Conservation (phyloP, 2,797 vertebrate species). For the Scleropages formosus region DNA sequence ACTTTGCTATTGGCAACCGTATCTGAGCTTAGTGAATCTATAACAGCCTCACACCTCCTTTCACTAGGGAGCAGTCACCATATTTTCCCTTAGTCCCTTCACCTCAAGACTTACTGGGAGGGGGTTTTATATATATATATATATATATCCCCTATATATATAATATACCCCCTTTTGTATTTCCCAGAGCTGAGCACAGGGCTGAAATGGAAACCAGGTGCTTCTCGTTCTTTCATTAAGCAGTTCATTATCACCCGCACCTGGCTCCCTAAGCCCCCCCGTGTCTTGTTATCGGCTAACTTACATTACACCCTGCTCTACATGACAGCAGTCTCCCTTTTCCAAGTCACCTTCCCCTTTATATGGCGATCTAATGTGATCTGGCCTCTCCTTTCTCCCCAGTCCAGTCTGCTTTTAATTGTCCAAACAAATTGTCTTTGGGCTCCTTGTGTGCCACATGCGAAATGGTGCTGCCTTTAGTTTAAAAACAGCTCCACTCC, state of each 20-base stretch:
- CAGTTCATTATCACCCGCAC: slow-evolving; percentile 18
- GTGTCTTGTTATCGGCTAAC: slow-evolving; percentile 1
- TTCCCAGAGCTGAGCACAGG: too few relatives aligned
- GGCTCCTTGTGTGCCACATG: slow-evolving; percentile 55
- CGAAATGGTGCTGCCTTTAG: slow-evolving; percentile 53
- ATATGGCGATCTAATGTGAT: neutral
- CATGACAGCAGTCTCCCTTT: neutral
- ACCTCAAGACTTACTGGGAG: too few relatives aligned
- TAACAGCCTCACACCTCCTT: too few relatives aligned
- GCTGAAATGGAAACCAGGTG: too few relatives aligned
- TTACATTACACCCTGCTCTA: neutral
- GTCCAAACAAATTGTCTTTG: slow-evolving; percentile 58
- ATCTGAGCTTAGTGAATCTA: too few relatives aligned
- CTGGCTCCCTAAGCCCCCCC: neutral
- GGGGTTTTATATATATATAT: too few relatives aligned
- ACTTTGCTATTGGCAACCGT: too few relatives aligned
- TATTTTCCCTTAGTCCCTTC: too few relatives aligned
- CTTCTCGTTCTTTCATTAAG: slow-evolving; percentile 1
- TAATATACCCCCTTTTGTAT: too few relatives aligned
- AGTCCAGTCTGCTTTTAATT: slow-evolving; percentile 51
- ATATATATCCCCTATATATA: too few relatives aligned
- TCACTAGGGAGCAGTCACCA: too few relatives aligned
- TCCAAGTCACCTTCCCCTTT: neutral
- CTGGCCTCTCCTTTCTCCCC: neutral
- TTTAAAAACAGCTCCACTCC: slow-evolving; percentile 62